Evolutionary conservation across 2,797 vertebrate species (phyloP).

Genomic region (Semotilus atromaculatus): DNA sequence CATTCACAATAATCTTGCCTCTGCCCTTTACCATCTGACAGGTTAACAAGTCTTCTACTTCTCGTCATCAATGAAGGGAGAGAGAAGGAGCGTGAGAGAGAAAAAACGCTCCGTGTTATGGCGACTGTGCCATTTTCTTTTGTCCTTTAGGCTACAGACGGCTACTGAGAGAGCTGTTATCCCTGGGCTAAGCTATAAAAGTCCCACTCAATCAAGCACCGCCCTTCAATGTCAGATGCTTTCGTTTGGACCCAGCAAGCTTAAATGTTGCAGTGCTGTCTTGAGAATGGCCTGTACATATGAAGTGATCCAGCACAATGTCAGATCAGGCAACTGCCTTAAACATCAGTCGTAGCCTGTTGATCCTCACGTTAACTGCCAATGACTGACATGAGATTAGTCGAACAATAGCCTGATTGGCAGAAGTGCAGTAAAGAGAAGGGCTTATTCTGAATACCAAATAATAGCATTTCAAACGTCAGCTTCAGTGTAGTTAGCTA

Average conservation of each 20-base stretch:
- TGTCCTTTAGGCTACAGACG: conserved; percentile 62
- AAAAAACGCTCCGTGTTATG: conserved; percentile 47
- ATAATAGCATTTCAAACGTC: not conserved
- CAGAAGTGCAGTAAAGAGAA: conserved; percentile 50
- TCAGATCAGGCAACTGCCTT: conserved; percentile 51
- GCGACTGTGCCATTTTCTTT: conserved; percentile 57
- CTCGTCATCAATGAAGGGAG: conserved; percentile 50
- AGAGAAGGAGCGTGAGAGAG: conserved; percentile 26
- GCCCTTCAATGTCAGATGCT: conserved; percentile 54
- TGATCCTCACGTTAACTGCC: conserved; percentile 52
- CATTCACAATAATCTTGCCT: conserved; percentile 48
- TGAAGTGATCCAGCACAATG: conserved; percentile 52
- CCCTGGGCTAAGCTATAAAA: conserved; percentile 59
- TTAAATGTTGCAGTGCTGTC: conserved; percentile 54
- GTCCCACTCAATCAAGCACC: conserved; percentile 64
- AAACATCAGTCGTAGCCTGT: conserved; percentile 56
- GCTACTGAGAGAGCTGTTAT: conserved; percentile 63
- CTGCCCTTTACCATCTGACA: conserved; percentile 66
- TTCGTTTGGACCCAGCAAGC: conserved; percentile 48
- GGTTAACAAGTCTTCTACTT: conserved; percentile 65
- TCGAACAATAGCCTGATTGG: conserved; percentile 66
- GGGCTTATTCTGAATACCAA: conserved; percentile 3
- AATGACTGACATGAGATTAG: conserved; percentile 57
- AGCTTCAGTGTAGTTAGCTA: not conserved
- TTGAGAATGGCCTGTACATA: conserved; percentile 48